Evolutionary conservation across 2,797 vertebrate species (phyloP).

Genomic region (Poeciliopsis presidionis): DNA sequence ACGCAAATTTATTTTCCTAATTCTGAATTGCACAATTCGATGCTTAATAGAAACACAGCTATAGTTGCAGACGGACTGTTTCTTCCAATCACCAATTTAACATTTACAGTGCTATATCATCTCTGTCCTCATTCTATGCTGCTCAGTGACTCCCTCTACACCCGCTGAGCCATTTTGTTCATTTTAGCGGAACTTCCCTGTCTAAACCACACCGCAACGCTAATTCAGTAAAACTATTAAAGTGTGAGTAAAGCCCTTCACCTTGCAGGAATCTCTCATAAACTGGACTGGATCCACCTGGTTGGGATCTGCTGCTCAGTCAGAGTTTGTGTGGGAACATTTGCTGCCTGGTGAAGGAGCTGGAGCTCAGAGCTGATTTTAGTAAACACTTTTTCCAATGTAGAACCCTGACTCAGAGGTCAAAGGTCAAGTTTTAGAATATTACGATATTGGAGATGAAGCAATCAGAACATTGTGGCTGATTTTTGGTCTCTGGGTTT

Average conservation of each 20-base stretch:
- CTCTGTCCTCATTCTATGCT: conserved; percentile 15
- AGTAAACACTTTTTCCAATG: not conserved
- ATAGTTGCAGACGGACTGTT: conserved; percentile 52
- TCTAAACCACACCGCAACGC: conserved; percentile 6
- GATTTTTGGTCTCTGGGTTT: not conserved
- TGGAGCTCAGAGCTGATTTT: not conserved
- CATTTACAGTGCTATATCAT: conserved; percentile 67
- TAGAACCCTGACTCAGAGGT: not conserved
- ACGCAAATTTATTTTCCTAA: no score
- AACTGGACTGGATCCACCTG: not conserved
- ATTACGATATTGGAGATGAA: not conserved
- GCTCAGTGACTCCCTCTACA: conserved; percentile 57
- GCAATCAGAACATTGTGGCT: not conserved
- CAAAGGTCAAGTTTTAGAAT: not conserved
- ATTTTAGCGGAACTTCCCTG: conserved; percentile 8
- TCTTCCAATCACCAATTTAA: conserved; percentile 66
- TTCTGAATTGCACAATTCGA: no score
- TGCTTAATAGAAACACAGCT: not conserved
- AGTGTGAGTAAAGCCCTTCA: not conserved
- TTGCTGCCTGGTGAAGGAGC: not conserved
- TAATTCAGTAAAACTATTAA: not conserved
- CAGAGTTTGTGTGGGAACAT: not conserved
- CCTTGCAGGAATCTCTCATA: not conserved
- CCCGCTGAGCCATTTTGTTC: not conserved
- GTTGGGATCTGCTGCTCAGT: not conserved